Conservation (phyloP, 2,888 invertebrate genomes). For the Aleiodes testaceus region DNA sequence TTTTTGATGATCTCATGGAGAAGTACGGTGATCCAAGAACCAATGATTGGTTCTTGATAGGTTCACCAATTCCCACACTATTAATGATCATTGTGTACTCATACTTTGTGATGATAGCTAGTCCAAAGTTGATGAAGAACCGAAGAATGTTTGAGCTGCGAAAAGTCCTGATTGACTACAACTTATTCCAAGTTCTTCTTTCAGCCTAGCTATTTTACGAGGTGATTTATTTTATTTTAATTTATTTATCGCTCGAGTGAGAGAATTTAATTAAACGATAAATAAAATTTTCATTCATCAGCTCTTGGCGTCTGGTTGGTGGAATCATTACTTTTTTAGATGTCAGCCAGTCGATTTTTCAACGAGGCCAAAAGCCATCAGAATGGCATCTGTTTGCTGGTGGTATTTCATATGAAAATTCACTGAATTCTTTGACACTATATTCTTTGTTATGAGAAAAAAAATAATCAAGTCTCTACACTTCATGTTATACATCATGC, state of each 20-base stretch:
- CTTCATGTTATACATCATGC: no score
- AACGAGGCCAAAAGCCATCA: no score
- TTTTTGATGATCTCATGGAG: constrained; percentile 76
- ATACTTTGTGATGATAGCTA: constrained; percentile 76
- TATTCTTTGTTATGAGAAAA: no score
- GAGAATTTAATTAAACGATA: no score
- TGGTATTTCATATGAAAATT: no score
- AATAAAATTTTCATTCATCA: no score
- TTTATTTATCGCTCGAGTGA: background rate
- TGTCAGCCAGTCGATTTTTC: no score
- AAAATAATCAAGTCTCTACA: no score
- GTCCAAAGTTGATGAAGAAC: constrained; percentile 89
- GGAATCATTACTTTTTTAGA: no score
- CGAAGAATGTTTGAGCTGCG: constrained; percentile 87
- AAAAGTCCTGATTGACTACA: constrained; percentile 85
- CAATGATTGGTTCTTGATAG: constrained; percentile 86
- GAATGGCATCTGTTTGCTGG: constrained; percentile 73
- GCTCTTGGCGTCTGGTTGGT: no score
- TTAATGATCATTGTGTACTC: constrained; percentile 78
- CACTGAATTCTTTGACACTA: no score
- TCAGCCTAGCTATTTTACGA: constrained; percentile 71
- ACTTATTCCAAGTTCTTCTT: constrained; percentile 86
- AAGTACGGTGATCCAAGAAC: constrained; percentile 89
- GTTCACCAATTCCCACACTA: constrained; percentile 85
- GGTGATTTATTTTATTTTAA: background rate